Percentiles rank a stretch among this genome's conserved stretches.
Conservation (phyloP, 2,888 invertebrate genomes). For the Drosophila setosimentum region DNA sequence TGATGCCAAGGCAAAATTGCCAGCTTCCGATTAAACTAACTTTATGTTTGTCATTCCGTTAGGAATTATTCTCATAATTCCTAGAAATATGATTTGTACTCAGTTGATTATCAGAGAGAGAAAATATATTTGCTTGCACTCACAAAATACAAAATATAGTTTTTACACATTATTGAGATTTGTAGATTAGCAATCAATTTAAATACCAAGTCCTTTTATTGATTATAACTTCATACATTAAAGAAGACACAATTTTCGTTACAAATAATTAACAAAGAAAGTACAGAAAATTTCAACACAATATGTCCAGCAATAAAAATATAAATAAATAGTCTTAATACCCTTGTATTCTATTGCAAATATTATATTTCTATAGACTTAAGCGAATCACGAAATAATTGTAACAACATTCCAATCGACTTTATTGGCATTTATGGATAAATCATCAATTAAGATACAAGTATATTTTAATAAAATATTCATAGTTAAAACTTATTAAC, state of each 20-base stretch:
- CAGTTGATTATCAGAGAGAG: not conserved
- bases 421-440: not conserved
- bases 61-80: not conserved
- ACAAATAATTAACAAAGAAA: not conserved
- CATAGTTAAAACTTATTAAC: not conserved
- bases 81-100: not conserved
- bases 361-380: not conserved
- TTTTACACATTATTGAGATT: not conserved
- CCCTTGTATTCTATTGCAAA: not conserved
- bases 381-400: not conserved
- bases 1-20: slow-evolving; percentile 9
- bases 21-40: slow-evolving; percentile 15
- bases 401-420: not conserved
- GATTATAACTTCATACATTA: not conserved
- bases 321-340: not conserved
- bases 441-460: not conserved
- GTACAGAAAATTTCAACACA: not conserved
- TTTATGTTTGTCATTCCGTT: not conserved
- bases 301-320: not conserved
- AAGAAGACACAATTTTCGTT: not conserved
- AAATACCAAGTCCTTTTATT: not conserved
- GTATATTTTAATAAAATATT: not conserved
- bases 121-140: not conserved
- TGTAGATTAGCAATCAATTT: not conserved
- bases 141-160: not conserved